Conservation (phyloP, 2,113 vertebrate genomes). For the Apteryx owenii region DNA sequence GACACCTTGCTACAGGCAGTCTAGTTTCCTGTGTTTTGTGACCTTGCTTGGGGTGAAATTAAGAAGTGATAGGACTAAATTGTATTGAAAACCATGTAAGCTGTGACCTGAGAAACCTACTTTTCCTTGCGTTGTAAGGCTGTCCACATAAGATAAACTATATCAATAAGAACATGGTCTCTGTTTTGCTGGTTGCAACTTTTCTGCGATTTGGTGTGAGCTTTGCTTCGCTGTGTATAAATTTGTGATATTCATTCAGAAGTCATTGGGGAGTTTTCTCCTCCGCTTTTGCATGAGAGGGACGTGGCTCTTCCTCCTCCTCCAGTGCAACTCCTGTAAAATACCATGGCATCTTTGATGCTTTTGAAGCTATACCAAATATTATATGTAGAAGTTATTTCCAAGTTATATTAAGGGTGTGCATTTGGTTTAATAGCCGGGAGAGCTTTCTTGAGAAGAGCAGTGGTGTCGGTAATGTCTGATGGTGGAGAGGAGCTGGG, state of each 20-base stretch:
- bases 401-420: not conserved
- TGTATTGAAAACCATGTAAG: not conserved
- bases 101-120: not conserved
- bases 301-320: not conserved
- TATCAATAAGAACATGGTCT: not conserved
- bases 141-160: not conserved
- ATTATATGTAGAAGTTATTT: slow-evolving; percentile 5
- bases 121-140: not conserved
- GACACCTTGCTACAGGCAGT: not conserved
- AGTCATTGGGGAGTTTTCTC: not conserved
- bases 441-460: not conserved
- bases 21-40: not conserved
- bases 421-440: not conserved
- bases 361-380: not conserved
- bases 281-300: not conserved
- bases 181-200: not conserved
- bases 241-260: not conserved
- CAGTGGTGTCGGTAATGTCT: not conserved
- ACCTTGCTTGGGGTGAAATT: not conserved
- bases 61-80: not conserved
- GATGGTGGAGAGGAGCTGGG: not conserved
- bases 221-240: not conserved
- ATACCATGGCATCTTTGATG: not conserved
- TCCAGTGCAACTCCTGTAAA: not conserved
- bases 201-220: not conserved